Percentiles rank a stretch among this genome's conserved stretches.
These are phyloP conservation scores for Isotomurus palustris DNA, from an alignment of 2,888 invertebrate genomes.

Conservation along the genomic window DNA sequence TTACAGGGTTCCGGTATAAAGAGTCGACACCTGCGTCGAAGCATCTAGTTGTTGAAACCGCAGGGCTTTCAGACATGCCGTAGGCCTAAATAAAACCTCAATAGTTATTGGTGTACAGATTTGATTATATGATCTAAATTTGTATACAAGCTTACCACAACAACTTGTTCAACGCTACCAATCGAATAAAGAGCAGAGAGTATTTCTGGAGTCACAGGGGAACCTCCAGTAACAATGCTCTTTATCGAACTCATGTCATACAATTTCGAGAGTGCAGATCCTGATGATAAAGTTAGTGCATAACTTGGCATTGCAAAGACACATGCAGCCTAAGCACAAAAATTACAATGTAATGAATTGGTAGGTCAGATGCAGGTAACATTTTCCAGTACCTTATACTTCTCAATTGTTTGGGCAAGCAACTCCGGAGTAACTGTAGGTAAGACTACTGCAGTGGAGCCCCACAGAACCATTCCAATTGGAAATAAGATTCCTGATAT, in stretches of 20 bases:
- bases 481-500: constrained; percentile 26
- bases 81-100: neutral
- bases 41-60: constrained; percentile 1
- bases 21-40: too few relatives aligned
- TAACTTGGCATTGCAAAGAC: constrained; percentile 20
- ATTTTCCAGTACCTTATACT: constrained; percentile 36
- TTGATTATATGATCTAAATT: too few relatives aligned
- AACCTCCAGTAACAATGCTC: constrained; percentile 16
- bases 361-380: too few relatives aligned
- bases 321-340: constrained; percentile 12
- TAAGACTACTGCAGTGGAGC: constrained; percentile 19
- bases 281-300: constrained; percentile 13
- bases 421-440: constrained; percentile 22
- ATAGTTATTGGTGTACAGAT: too few relatives aligned
- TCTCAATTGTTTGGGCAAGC: constrained; percentile 27
- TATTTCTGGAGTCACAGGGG: constrained; percentile 13
- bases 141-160: constrained; percentile 9
- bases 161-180: constrained; percentile 12
- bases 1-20: too few relatives aligned
- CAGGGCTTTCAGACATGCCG: neutral
- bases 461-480: constrained; percentile 8
- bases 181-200: neutral
- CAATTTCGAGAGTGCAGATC: neutral
- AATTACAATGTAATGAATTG: neutral
- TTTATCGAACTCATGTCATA: constrained; percentile 22